A percentile compares a stretch with the other conserved stretches of the same genome.
These are phyloP conservation scores for Dunckerocampus dactyliophorus DNA, from an alignment of 2,113 vertebrate species.

Conservation along the genomic window DNA sequence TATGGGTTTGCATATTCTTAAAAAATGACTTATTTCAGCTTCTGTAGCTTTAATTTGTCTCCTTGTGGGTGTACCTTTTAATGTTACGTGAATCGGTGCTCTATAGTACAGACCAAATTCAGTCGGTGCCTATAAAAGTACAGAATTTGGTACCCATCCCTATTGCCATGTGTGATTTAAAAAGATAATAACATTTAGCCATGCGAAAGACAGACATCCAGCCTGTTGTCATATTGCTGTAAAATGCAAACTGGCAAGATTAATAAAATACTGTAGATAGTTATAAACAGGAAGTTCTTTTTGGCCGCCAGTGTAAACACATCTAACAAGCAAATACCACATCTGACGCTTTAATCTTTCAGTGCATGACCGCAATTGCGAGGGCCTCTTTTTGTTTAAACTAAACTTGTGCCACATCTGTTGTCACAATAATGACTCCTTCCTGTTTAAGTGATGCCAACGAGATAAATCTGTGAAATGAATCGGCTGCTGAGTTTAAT, in stretches of 20 bases:
- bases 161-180: too few species aligned
- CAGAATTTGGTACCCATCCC: too few species aligned
- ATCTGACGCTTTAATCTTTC: background rate
- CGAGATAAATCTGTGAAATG: conserved; percentile 39
- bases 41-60: too few species aligned
- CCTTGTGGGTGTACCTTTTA: too few species aligned
- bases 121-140: too few species aligned
- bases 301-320: background rate
- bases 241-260: background rate
- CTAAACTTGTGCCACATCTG: conserved; percentile 23
- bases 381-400: conserved; percentile 40
- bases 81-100: too few species aligned
- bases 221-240: background rate
- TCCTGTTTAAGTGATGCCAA: conserved; percentile 69
- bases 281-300: background rate
- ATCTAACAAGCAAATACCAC: conserved; percentile 6
- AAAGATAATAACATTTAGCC: background rate
- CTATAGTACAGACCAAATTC: too few species aligned
- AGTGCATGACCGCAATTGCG: conserved; percentile 10
- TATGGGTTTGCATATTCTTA: too few species aligned
- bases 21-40: too few species aligned
- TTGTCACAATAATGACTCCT: conserved; percentile 54
- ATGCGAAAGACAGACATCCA: background rate
- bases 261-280: background rate
- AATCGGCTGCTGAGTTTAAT: conserved; percentile 27